A percentile compares a stretch with the other conserved stretches of the same genome.
These are phyloP conservation scores for Falcaria lacertinaria DNA, from an alignment of 2,888 invertebrate genomes.

Conservation along the genomic window DNA sequence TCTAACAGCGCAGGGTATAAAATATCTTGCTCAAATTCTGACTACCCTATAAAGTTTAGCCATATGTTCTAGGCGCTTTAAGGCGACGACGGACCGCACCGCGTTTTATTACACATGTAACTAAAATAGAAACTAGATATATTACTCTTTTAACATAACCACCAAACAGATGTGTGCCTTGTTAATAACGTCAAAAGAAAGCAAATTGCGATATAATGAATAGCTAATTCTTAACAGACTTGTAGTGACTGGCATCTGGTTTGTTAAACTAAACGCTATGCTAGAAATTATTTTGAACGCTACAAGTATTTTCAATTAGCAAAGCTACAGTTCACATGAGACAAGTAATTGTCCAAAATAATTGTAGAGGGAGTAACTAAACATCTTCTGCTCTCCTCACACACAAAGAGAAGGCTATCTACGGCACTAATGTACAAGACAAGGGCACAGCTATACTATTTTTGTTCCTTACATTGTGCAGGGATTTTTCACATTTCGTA, in stretches of 20 bases:
- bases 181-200: conserved; percentile 1
- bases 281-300: no score
- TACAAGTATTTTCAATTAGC: no score
- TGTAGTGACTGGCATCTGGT: background rate
- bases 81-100: conserved; percentile 1
- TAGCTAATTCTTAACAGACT: background rate
- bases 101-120: conserved; percentile 1
- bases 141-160: background rate
- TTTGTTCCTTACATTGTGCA: no score
- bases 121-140: conserved; percentile 1
- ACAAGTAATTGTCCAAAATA: no score
- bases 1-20: background rate
- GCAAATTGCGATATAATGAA: background rate
- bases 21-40: background rate
- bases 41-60: background rate
- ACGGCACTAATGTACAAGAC: no score
- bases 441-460: no score
- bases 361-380: no score
- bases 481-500: no score
- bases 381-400: no score
- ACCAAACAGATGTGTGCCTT: background rate
- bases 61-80: conserved; percentile 2
- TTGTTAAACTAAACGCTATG: background rate
- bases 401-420: no score
- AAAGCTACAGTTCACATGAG: no score